Evolutionary conservation across 2,888 invertebrate genomes (phyloP).

Genomic region (Bellardia pandia): DNA sequence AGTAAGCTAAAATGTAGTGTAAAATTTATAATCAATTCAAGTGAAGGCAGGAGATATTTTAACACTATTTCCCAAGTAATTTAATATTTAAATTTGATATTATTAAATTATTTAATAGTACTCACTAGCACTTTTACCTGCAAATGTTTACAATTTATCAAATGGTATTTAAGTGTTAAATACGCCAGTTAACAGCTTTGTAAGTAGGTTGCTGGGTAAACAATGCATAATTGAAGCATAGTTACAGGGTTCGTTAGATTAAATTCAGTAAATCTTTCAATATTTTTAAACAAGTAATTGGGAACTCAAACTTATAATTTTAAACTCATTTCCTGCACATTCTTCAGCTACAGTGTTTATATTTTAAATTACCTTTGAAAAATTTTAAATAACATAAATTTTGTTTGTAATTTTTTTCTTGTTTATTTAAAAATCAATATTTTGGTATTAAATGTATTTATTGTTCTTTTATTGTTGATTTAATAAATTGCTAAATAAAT

Average conservation of each 20-base stretch:
- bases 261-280: no score
- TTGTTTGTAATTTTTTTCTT: not conserved
- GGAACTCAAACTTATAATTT: no score
- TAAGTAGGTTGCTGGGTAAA: no score
- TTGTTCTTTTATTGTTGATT: slow-evolving; percentile 37
- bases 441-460: slow-evolving; percentile 40
- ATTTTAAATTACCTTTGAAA: not conserved
- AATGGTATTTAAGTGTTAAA: no score
- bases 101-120: not conserved
- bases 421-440: not conserved
- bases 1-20: not conserved
- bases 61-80: not conserved
- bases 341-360: not conserved
- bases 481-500: slow-evolving; percentile 40
- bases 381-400: not conserved
- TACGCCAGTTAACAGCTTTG: no score
- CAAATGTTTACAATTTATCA: no score
- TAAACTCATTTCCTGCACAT: no score
- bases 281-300: no score
- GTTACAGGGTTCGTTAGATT: no score
- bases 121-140: no score
- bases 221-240: no score
- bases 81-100: not conserved
- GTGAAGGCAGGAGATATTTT: not conserved
- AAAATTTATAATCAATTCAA: not conserved